Evolutionary conservation across 1,140 invertebrate species (phyloP).

Genomic region (Aphaenogaster rudis): DNA sequence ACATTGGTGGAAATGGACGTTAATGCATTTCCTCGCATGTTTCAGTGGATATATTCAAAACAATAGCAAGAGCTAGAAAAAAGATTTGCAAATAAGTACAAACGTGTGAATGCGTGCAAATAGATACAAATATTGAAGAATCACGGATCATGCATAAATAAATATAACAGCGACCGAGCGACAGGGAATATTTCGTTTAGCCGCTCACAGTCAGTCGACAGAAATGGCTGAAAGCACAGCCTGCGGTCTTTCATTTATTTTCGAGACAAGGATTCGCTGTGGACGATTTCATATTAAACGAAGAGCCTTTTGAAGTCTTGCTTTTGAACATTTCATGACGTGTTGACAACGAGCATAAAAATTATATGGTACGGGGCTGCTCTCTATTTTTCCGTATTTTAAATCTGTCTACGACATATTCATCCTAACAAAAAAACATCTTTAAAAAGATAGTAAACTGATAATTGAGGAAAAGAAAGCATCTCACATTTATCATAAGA

Average conservation of each 20-base stretch:
- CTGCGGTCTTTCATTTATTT: slow-evolving; percentile 35
- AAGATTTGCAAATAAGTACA: neutral
- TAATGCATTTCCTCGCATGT: neutral
- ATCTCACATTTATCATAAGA: neutral
- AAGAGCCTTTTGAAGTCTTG: slow-evolving; percentile 45
- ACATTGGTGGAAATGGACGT: no score
- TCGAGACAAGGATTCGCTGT: slow-evolving; percentile 8
- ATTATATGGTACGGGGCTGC: neutral
- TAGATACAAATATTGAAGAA: neutral
- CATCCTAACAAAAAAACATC: neutral
- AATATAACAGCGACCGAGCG: slow-evolving; percentile 9
- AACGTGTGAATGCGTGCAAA: neutral
- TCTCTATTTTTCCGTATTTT: neutral
- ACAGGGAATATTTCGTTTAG: slow-evolving; percentile 32
- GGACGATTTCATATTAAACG: slow-evolving; percentile 28
- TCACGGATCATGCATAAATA: neutral
- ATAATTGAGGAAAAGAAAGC: neutral
- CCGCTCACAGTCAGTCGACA: slow-evolving; percentile 31
- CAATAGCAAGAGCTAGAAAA: neutral
- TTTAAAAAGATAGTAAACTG: neutral
- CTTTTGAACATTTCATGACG: slow-evolving; percentile 5
- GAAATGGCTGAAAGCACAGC: slow-evolving; percentile 30
- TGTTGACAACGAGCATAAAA: neutral
- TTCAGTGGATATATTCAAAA: neutral
- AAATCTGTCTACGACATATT: neutral